Evolutionary conservation across 2,888 invertebrate genomes (phyloP), one percentile per base, ranked within the genome.

Genomic region (Erebia epiphron): DNA sequence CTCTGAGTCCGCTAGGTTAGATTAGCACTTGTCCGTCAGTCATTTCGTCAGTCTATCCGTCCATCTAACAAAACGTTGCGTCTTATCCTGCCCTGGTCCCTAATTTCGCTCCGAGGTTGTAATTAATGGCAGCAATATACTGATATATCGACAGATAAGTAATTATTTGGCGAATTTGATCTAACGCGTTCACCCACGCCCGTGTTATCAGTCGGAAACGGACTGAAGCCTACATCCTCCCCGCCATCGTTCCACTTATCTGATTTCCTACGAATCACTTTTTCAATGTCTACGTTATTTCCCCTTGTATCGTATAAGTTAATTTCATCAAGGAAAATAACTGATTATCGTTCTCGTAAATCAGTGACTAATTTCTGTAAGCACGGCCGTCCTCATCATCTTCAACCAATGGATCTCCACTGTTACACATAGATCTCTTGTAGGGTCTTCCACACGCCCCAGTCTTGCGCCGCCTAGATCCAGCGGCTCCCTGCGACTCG

Each of bases 181-280:
- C 5, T 57, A 57, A 57, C 26, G 21, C 26, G 56, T 26, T 57
- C 56, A 13, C 56, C 26, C 54, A 54, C 60, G 16, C 16, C 10
- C 26, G n/a, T n/a, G 41, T 60, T 43, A 16, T 60, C 61, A 18
- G 13, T 46, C 43, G 61, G 18, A 61, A 61, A 61, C 13, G 1
- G 43, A 18, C 43, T 60, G 13, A 41, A 5, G 46, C 16, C 18
- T 18, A 10, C 13, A 46, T 18, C 11, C 43, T 43, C 60, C 21
- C 60, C 35, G 35, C 16, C 35, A 9, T 18, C 43, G 16, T 18
- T 61, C 14, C 16, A 18, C 46, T 61, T 61, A 46, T 61, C 46
- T 46, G 43, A 61, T 61, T 61, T 46, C 46, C 61, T 46, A 41
- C 61, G 21, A 61, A 16, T 61, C 61, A 46, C 61, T 61, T 21